Base-by-base conservation (phyloP, 2,797 vertebrate genomes). In the Chelmon rostratus region DNA sequence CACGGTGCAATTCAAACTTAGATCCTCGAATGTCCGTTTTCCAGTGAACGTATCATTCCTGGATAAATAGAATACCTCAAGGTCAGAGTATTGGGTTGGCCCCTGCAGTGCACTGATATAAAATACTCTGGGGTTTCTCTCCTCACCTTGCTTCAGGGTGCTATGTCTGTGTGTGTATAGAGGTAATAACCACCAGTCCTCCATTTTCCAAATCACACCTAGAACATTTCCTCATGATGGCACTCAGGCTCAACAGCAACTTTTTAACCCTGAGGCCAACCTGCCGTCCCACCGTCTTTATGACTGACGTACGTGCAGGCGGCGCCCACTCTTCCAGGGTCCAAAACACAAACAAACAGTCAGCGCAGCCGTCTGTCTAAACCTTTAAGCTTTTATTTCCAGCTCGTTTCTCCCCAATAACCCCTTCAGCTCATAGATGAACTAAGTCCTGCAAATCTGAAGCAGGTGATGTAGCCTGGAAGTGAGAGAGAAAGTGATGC, bases 381-480 rank as follows among this genome's bases (percentile, higher is more conserved):
- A 70, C 52, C 49, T 67, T 70, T 59, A 47, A 71, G 28, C 57
- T 74, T 78, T 67, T 59, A 73, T 73, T 77, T 73, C 31, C 46
- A 46, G 18, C 47, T 46, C 38, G 66, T 75, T 49, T 25, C 18
- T 1, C 37, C 15, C 19, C 42, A 46, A 50, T 61, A 54, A 50
- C 33, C 12, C 4, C 7, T 23, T 77, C 62, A 44, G n/a, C 9
- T 68, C 50, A 53, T 25, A 33, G 57, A 46, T 47, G 10, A 62
- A 81, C 61, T 59, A 40, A 59, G 21, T 38, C 46, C 23, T 46
- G 15, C 19, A 25, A 28, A 69, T 59, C 23, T 52, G 5, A 69
- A 62, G 63, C 21, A 46, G 18, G 35, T 44, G 44, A 16, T 2
- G 2, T 4, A 42, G 53, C 16, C 40, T 54, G 53, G 47, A 40